Conservation (phyloP, 1,140 invertebrate genomes). For the Drosophila teissieri region DNA sequence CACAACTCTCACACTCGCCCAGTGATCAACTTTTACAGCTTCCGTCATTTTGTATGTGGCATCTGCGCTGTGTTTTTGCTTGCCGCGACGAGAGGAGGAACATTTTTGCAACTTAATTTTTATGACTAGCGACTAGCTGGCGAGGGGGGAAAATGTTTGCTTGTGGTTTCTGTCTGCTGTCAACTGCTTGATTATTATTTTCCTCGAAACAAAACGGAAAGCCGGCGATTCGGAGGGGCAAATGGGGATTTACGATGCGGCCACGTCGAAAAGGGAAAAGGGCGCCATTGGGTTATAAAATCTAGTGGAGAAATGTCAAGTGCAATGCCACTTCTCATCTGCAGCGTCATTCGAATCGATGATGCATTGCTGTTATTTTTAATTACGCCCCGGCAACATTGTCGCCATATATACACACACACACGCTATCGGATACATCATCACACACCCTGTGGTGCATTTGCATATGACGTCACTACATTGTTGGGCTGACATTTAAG, state of each 20-base stretch:
- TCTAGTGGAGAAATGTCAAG: slow-evolving; percentile 75
- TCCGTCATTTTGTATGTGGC: slow-evolving; percentile 55
- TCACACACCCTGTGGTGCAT: slow-evolving; percentile 34
- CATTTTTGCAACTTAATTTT: slow-evolving; percentile 76
- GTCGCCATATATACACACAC: slow-evolving; percentile 44
- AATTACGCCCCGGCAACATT: slow-evolving; percentile 64
- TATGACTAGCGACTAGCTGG: slow-evolving; percentile 62
- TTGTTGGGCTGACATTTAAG: slow-evolving; percentile 67
- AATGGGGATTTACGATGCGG: slow-evolving; percentile 43
- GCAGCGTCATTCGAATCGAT: slow-evolving; percentile 71
- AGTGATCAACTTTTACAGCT: slow-evolving; percentile 63
- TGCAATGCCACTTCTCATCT: slow-evolving; percentile 52
- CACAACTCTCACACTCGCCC: slow-evolving; percentile 42
- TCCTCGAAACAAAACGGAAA: slow-evolving; percentile 61
- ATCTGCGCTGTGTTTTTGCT: slow-evolving; percentile 52
- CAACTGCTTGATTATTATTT: slow-evolving; percentile 55
- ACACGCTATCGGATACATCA: background rate
- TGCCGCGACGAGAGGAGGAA: slow-evolving; percentile 29
- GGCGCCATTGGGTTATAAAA: slow-evolving; percentile 68
- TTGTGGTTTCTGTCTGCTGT: slow-evolving; percentile 61
- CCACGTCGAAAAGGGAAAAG: slow-evolving; percentile 61
- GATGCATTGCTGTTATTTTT: slow-evolving; percentile 80
- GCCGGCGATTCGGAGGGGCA: slow-evolving; percentile 1
- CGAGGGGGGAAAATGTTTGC: slow-evolving; percentile 21
- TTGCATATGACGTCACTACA: slow-evolving; percentile 75